Base-by-base conservation (phyloP, 2,797 vertebrate genomes). In the Hippoglossus hippoglossus region DNA sequence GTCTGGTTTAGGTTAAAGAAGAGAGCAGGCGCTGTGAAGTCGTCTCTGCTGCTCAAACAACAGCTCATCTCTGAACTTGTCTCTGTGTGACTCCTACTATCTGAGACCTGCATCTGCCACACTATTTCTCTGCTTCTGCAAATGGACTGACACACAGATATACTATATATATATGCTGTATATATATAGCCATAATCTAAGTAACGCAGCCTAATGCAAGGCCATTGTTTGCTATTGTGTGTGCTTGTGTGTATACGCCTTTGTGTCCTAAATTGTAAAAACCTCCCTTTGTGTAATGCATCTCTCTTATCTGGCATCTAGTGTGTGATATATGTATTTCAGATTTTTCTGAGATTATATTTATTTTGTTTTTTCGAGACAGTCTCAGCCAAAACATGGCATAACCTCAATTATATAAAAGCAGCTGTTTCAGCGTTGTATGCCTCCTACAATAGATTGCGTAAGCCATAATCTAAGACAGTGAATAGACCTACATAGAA, bases 361-460 rank as follows among this genome's bases (percentile, higher is more conserved):
- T 81, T 79, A 79, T 85, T 77, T 60, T 80, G 70, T 54, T 39
- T 86, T 85, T 86, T 77, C 5, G 6, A 64, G 67, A 69, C 50
- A 9, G 54, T 70, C 57, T 69, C 21, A 53, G 67, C 64, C 74
- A 67, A 81, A 84, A 75, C 55, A 75, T 57, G 58, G 52, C 68
- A 79, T 71, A 82, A 75, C 73, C 73, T 82, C 55, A 86, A 77
- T 83, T 80, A 80, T 82, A 71, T 89, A 80, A 82, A 84, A 82
- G 67, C 73, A 25, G 31, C 67, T 81, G 64, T 73, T 78, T 84
- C 58, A 34, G 34, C 59, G 80, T 74, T 71, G 64, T 56, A 31
- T 39, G 63, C 77, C 73, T 84, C 72, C 73, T 83, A 77, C 72
- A 78, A 69, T 77, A 66, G 47, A 75, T 82, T 85, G 52, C 67